These are phyloP conservation scores for Sparidentex hasta DNA, from an alignment of 2,797 vertebrate genomes.

Conservation along the genomic window DNA sequence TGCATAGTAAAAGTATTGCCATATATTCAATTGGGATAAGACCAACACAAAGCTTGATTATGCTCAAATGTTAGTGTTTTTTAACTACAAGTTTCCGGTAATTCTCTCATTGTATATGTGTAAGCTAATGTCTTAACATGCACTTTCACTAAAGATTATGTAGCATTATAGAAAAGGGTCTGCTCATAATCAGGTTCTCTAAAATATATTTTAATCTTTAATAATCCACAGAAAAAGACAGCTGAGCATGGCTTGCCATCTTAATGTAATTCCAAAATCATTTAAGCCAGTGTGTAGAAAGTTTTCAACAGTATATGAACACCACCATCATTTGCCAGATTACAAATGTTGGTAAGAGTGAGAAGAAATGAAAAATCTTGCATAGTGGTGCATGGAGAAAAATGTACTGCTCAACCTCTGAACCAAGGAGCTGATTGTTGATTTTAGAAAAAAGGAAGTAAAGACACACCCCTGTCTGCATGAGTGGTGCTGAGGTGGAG, in stretches of 20 bases:
- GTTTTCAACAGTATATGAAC: too few species aligned
- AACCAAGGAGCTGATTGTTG: too few species aligned
- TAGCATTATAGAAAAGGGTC: background rate
- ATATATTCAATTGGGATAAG: background rate
- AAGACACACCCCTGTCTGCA: too few species aligned
- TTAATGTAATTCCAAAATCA: background rate
- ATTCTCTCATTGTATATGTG: background rate
- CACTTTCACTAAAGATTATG: background rate
- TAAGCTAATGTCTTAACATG: background rate
- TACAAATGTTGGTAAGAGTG: too few species aligned
- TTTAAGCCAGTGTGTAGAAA: background rate
- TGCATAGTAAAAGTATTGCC: background rate
- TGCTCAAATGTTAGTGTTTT: background rate
- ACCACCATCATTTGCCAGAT: too few species aligned
- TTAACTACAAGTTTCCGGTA: background rate
- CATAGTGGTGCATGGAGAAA: too few species aligned
- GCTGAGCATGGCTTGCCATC: slow-evolving; percentile 1
- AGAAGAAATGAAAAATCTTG: too few species aligned
- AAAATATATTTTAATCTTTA: background rate
- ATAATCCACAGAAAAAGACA: background rate
- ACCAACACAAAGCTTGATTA: background rate
- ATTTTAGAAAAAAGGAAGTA: too few species aligned
- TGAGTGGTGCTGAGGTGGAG: too few species aligned
- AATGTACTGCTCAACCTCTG: too few species aligned
- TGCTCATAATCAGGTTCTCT: background rate